These are phyloP conservation scores for Desoria tigrina DNA, from an alignment of 2,888 invertebrate species.

Conservation along the genomic window DNA sequence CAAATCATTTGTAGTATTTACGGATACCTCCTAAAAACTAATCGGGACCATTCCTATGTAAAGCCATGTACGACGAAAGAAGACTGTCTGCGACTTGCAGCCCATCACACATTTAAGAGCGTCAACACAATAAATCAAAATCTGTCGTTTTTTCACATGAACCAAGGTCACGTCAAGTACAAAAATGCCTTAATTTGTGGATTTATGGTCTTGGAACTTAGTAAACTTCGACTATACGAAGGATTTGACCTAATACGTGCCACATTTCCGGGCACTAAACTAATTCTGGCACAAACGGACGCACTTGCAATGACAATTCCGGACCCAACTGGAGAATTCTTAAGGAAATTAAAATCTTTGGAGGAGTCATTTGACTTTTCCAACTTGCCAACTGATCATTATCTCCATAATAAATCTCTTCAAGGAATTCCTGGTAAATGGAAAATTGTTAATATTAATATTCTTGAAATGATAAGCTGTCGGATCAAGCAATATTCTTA, in stretches of 20 bases:
- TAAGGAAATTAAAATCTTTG: not conserved
- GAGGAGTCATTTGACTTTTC: not conserved
- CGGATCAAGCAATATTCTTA: too few species aligned
- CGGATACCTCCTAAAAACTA: not conserved
- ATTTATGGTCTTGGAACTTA: not conserved
- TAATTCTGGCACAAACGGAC: not conserved
- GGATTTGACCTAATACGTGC: not conserved
- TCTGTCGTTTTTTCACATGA: not conserved
- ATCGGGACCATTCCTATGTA: not conserved
- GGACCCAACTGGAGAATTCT: not conserved
- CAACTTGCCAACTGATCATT: not conserved
- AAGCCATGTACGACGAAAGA: not conserved
- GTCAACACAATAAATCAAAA: not conserved
- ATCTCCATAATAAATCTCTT: not conserved
- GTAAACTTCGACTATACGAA: not conserved
- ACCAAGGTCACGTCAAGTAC: not conserved
- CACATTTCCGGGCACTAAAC: not conserved
- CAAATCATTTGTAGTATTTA: not conserved
- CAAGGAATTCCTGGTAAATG: not conserved
- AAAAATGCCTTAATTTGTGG: not conserved
- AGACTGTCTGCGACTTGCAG: not conserved
- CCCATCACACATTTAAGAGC: not conserved
- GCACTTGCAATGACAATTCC: not conserved
- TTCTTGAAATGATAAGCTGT: not conserved
- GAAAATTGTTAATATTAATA: constrained; percentile 1